Percentiles rank a stretch among this genome's conserved stretches.
Conservation (phyloP, 2,113 vertebrate genomes). For the Xiphorhynchus elegans region DNA sequence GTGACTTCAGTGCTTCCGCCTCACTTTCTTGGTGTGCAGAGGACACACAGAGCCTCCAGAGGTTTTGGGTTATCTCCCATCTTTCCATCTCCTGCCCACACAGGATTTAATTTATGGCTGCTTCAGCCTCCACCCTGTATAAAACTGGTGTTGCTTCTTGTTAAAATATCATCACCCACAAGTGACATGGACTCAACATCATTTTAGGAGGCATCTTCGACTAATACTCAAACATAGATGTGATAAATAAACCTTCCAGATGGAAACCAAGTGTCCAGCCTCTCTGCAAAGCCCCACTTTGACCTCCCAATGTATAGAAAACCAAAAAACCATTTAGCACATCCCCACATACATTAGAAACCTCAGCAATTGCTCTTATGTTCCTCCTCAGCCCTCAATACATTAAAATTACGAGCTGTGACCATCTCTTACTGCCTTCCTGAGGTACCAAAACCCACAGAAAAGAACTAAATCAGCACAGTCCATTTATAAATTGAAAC, state of each 20-base stretch:
- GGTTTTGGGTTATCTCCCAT: background rate
- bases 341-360: background rate
- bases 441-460: background rate
- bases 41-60: background rate
- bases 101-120: background rate
- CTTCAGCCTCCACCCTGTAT: background rate
- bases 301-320: background rate
- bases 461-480: background rate
- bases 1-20: background rate
- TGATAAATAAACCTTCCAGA: background rate
- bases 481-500: background rate
- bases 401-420: background rate
- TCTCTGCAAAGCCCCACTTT: background rate
- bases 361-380: background rate
- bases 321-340: background rate
- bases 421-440: background rate
- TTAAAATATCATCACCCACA: background rate
- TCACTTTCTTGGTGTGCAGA: background rate
- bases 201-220: background rate
- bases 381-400: background rate
- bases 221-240: fast-evolving
- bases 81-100: background rate
- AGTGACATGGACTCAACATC: background rate
- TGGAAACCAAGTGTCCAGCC: background rate
- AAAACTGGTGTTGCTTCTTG: background rate